Evolutionary conservation across 1,140 invertebrate species (phyloP), one percentile per base, ranked within the genome.

Genomic region (Zaprionus camerounensis): DNA sequence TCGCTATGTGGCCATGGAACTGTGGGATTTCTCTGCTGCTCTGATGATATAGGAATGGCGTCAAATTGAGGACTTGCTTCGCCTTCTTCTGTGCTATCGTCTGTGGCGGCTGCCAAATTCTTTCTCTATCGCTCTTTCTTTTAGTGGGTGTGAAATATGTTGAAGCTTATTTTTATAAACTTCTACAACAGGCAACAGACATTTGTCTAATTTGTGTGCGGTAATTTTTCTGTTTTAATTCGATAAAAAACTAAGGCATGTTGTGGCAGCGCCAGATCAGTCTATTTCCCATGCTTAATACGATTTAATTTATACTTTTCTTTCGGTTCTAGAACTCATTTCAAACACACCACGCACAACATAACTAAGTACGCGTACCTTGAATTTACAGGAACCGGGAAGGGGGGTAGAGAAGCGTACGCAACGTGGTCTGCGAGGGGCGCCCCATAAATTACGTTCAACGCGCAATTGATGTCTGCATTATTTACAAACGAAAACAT

Each of bases 151-250:
- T 82, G 76, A 87, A 80, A 86, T 87, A 86, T 81, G 70, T 79
- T 82, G 44, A 31, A 71, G 76, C 81, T 85, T 85, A 86, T 85
- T 87, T 85, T 85, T 87, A 85, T 85, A 87, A 82, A 86, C 83
- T 86, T 87, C 82, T 77, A 72, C 73, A 79, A 20, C 20, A 20
- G 20, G 20, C 20, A 74, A 76, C 80, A 77, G 80, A 80, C 82
- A 82, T 82, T 86, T 73, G 82, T 67, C 81, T 87, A 78, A 87
- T 82, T 86, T 87, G 80, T 82, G 76, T 56, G 64, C 22, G 26
- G 28, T 41, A 31, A 64, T 12, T 41, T 51, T 51, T 28, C 44
- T 67, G n/a, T 41, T 58, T 28, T 71, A 28, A n/a, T 64, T 64
- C 26, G 38, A 41, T 17, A 36, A 36, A 66, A 65, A 67, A 51